phyloP scores from a whole-genome alignment of 1,140 invertebrate genomes.

The Trypoxylus dichotomus region DNA sequence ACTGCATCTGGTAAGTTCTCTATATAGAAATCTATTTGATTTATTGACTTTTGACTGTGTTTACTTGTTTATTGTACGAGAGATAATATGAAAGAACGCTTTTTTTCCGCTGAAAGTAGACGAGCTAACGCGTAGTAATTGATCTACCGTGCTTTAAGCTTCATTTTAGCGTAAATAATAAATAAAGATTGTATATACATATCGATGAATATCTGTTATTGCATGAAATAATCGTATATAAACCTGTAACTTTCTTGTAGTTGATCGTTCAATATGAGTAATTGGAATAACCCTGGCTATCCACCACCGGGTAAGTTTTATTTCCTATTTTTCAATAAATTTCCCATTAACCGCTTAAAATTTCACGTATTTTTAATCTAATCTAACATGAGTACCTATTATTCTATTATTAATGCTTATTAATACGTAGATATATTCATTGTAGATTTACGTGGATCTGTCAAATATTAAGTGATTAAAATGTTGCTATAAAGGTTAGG shows the following conservation, averaged over 20 bases:
- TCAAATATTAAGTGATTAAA: no score
- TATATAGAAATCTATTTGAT: background rate
- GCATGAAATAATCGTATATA: background rate
- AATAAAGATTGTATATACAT: background rate
- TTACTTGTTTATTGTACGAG: background rate
- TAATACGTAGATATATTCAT: background rate
- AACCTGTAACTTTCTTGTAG: background rate
- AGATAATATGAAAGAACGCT: background rate
- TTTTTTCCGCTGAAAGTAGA: background rate
- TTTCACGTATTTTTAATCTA: background rate
- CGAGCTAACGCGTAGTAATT: background rate
- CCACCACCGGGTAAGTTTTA: conserved; percentile 28
- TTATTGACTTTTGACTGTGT: background rate
- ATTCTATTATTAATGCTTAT: background rate
- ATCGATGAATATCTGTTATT: background rate
- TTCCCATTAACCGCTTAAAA: background rate
- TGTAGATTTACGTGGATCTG: no score
- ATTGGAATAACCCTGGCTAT: conserved; percentile 33
- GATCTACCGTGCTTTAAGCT: background rate
- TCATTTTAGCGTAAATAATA: background rate
- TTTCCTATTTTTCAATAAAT: background rate
- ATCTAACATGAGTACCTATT: background rate
- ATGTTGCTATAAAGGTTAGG: no score
- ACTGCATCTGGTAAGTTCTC: background rate
- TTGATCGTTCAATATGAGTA: conserved; percentile 27